Percentiles rank a stretch among this genome's conserved stretches.
phyloP scores from a whole-genome alignment of 2,797 vertebrate genomes.

The Malacoraja senta region DNA sequence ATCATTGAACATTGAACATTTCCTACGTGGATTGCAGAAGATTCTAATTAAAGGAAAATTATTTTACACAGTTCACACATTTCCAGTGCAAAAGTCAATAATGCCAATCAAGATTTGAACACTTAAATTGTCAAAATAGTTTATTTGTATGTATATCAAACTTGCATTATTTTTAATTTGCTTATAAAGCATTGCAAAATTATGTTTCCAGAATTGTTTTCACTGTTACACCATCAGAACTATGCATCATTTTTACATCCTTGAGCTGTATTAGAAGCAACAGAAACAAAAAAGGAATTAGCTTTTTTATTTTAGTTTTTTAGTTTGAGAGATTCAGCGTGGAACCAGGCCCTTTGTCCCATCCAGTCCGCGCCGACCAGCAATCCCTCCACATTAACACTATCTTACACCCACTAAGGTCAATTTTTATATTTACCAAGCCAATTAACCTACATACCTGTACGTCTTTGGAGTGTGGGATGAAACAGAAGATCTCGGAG shows the following conservation, averaged over 20 bases:
- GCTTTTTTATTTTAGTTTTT: background rate
- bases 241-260: background rate
- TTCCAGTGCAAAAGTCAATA: background rate
- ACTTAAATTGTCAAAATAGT: background rate
- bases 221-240: background rate
- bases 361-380: no score
- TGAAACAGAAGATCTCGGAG: no score
- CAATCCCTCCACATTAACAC: no score
- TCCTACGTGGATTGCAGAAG: no score
- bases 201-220: background rate
- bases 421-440: no score
- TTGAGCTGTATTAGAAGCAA: background rate
- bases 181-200: background rate
- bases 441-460: no score
- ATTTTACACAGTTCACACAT: background rate
- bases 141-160: slow-evolving; percentile 15
- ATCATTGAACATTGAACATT: no score
- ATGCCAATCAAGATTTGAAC: background rate
- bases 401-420: no score
- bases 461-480: no score
- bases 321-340: no score
- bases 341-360: no score
- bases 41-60: background rate
- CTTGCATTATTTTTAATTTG: slow-evolving; percentile 19
- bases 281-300: background rate